Evolutionary conservation across 2,888 invertebrate genomes (phyloP).

Genomic region (Melieria picta): DNA sequence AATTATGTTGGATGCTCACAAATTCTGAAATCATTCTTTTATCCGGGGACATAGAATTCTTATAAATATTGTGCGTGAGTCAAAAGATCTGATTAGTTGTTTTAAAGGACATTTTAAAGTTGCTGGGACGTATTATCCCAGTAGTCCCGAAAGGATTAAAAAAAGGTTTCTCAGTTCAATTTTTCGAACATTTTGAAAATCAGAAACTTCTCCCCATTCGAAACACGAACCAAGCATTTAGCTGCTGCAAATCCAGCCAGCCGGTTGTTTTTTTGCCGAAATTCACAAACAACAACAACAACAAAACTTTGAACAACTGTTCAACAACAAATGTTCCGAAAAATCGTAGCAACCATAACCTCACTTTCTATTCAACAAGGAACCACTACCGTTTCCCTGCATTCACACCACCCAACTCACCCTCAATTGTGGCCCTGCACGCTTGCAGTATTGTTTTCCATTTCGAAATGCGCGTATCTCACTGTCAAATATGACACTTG

Average conservation of each 20-base stretch:
- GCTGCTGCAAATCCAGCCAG: too few species aligned
- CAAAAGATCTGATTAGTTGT: not conserved
- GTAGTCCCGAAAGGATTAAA: not conserved
- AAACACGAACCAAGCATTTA: too few species aligned
- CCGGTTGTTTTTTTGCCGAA: too few species aligned
- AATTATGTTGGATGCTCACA: too few species aligned
- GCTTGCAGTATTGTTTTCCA: not conserved
- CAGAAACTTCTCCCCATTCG: too few species aligned
- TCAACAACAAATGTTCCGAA: not conserved
- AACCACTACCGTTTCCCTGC: too few species aligned
- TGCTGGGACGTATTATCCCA: too few species aligned
- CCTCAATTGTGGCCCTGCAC: too few species aligned
- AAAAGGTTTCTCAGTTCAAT: not conserved
- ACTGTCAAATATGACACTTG: conserved; percentile 26
- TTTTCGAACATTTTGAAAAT: not conserved
- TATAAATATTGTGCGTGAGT: not conserved
- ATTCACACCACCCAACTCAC: too few species aligned
- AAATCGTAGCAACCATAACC: not conserved
- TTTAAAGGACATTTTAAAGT: too few species aligned
- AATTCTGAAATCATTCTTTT: too few species aligned
- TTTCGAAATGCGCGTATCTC: not conserved
- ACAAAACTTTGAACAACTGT: not conserved
- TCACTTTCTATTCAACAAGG: not conserved
- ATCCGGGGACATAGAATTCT: too few species aligned
- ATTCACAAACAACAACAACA: not conserved